A percentile compares a stretch with the other conserved stretches of the same genome.
Evolutionary conservation across 2,888 invertebrate genomes (phyloP).

Genomic region (Lycophotia porphyrea): DNA sequence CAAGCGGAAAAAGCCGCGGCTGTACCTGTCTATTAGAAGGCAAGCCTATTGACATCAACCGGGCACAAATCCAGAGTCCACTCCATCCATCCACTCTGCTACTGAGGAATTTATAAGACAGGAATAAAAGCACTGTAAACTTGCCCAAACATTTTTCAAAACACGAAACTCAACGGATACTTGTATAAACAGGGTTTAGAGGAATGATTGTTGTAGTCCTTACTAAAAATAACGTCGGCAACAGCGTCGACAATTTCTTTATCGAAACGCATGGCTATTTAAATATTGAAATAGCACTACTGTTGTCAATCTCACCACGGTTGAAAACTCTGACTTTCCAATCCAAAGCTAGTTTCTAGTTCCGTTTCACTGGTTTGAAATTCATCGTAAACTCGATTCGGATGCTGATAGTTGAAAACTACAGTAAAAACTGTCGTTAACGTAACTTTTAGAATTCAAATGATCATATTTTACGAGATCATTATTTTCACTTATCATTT

Average conservation of each 20-base stretch:
- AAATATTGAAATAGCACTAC: constrained; percentile 61
- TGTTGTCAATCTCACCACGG: constrained; percentile 65
- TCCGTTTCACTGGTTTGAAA: constrained; percentile 45
- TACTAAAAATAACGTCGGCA: constrained; percentile 17
- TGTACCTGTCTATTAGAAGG: too few species aligned
- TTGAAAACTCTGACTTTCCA: constrained; percentile 50
- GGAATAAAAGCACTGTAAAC: too few species aligned
- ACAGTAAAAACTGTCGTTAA: constrained; percentile 37
- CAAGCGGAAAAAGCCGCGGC: too few species aligned
- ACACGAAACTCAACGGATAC: neutral
- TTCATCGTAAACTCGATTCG: constrained; percentile 36
- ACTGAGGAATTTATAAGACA: too few species aligned
- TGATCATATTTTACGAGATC: constrained; percentile 6
- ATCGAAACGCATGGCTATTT: constrained; percentile 57
- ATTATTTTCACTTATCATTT: constrained; percentile 19
- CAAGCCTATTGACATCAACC: too few species aligned
- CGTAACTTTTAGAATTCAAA: constrained; percentile 21
- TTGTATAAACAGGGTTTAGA: neutral
- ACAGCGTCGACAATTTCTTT: constrained; percentile 53
- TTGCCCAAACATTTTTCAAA: neutral
- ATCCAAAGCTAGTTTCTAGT: constrained; percentile 40
- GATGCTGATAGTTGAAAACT: constrained; percentile 42
- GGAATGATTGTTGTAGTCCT: neutral
- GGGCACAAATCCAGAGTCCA: too few species aligned
- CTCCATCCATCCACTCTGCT: too few species aligned